Evolutionary conservation across 35 echinoderm and acorn worm genomes (phyloP).

Genomic region (Heliocidaris erythrogramma): DNA sequence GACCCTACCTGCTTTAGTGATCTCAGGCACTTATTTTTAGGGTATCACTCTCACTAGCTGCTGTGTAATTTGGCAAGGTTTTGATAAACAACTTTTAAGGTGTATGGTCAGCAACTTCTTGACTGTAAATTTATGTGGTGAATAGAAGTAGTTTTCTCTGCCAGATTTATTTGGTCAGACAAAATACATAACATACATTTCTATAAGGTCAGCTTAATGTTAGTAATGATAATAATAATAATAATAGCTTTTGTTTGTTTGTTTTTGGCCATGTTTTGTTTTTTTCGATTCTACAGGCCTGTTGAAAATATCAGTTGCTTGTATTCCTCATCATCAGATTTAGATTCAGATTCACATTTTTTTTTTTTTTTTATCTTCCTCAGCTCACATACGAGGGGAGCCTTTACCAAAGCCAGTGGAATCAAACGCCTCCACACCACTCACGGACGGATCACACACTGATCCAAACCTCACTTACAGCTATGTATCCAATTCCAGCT

Average conservation of each 20-base stretch:
- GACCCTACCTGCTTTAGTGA: background rate
- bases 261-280: too few species aligned
- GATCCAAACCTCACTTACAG: background rate
- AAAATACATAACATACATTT: too few species aligned
- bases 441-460: background rate
- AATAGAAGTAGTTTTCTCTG: too few species aligned
- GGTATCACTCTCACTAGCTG: background rate
- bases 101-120: background rate
- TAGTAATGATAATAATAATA: too few species aligned
- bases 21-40: background rate
- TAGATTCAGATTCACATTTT: too few species aligned
- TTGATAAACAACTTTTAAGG: background rate
- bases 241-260: too few species aligned
- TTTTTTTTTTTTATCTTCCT: background rate
- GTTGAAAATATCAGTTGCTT: too few species aligned
- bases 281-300: too few species aligned
- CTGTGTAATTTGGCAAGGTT: background rate
- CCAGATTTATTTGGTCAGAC: too few species aligned
- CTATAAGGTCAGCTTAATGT: too few species aligned
- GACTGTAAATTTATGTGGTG: background rate
- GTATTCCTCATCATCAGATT: too few species aligned
- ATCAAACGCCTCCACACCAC: background rate
- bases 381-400: slow-evolving; percentile 49
- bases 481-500: background rate
- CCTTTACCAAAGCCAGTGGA: slow-evolving; percentile 24